Percentiles rank a stretch among this genome's conserved stretches.
phyloP scores from a whole-genome alignment of 1,140 invertebrate genomes.

The Argopecten irradians region DNA sequence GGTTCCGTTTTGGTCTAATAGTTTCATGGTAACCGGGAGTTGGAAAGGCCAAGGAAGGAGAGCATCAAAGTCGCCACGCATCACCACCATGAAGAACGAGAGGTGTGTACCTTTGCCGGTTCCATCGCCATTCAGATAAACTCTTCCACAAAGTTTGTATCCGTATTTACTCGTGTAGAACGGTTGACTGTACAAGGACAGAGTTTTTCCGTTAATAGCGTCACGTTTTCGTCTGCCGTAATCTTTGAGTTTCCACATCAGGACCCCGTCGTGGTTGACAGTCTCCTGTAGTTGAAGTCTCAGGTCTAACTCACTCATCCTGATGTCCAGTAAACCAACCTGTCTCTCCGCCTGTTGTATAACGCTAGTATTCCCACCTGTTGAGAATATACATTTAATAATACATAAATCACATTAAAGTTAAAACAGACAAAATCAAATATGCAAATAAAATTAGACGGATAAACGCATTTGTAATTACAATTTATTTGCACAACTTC shows the following conservation, averaged over 20 bases:
- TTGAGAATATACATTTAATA: neutral
- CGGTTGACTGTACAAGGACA: neutral
- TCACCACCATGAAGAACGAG: slow-evolving; percentile 75
- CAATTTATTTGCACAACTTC: too few species aligned
- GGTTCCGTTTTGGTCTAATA: slow-evolving; percentile 69
- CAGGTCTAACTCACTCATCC: neutral
- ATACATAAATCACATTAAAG: too few species aligned
- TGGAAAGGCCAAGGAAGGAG: slow-evolving; percentile 74
- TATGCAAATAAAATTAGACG: too few species aligned
- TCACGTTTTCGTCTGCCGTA: neutral
- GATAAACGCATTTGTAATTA: too few species aligned
- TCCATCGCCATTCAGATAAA: slow-evolving; percentile 87
- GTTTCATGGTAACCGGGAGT: slow-evolving; percentile 70
- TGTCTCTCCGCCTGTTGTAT: neutral
- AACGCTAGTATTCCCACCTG: neutral
- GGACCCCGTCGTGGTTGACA: neutral
- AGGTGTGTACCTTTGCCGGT: slow-evolving; percentile 73
- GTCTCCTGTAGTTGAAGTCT: neutral
- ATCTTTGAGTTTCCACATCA: neutral
- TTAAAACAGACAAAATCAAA: too few species aligned
- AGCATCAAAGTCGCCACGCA: slow-evolving; percentile 73
- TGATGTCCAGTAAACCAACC: neutral
- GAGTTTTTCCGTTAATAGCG: neutral
- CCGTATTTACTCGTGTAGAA: neutral
- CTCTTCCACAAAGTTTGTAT: slow-evolving; percentile 72